Conservation (phyloP, 2,888 invertebrate species). For the Galerucella nymphaeae region DNA sequence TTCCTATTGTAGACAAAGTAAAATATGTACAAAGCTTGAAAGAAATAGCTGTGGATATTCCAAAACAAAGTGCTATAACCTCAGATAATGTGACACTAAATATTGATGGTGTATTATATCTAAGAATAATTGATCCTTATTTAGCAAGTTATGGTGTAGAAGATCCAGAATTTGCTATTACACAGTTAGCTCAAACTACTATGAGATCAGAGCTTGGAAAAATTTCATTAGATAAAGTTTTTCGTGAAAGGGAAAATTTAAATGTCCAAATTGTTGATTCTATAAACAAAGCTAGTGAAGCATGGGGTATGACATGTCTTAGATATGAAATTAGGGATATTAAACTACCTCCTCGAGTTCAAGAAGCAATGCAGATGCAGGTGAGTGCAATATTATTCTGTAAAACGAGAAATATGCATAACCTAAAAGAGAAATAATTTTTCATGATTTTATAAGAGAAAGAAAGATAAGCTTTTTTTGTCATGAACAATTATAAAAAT, state of each 20-base stretch:
- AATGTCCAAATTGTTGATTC: conserved; percentile 95
- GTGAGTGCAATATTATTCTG: conserved; percentile 73
- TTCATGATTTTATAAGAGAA: too few relatives aligned
- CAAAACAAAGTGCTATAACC: conserved; percentile 98
- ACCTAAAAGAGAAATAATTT: too few relatives aligned
- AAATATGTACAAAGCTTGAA: conserved; percentile 98
- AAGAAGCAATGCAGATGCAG: conserved; percentile 99
- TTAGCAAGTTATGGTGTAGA: conserved; percentile 97
- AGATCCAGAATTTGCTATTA: conserved; percentile 99
- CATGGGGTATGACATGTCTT: conserved; percentile 97
- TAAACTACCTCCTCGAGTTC: conserved; percentile 87
- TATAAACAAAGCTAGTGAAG: conserved; percentile 97
- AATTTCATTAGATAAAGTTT: conserved; percentile 96
- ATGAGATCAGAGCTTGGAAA: conserved; percentile 99
- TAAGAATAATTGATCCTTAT: conserved; percentile 93
- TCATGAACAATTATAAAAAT: too few relatives aligned
- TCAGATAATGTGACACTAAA: conserved; percentile 96
- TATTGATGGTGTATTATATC: conserved; percentile 97
- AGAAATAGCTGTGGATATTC: conserved; percentile 99
- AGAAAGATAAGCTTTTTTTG: too few relatives aligned
- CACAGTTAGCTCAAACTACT: conserved; percentile 98
- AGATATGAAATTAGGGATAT: conserved; percentile 95
- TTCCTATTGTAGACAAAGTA: conserved; percentile 91
- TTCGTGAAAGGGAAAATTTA: conserved; percentile 93
- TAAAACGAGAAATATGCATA: too few relatives aligned